Conservation (phyloP, 2,797 vertebrate species). For the Prunella strophiata region DNA sequence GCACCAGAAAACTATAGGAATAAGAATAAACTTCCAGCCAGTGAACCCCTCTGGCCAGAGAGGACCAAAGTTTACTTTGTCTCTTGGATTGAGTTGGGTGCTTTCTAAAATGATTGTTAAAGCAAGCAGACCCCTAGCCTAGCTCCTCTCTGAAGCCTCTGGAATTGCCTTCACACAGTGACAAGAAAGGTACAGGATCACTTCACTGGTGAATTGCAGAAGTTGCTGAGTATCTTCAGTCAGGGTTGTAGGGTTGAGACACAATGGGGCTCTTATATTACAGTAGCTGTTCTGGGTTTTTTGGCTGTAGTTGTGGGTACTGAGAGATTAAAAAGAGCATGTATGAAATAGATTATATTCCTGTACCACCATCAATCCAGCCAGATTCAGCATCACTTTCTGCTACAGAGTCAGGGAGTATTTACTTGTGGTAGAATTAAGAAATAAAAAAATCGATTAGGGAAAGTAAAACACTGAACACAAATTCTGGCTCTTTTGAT, state of each 20-base stretch:
- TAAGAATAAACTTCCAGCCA: background rate
- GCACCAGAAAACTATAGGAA: background rate
- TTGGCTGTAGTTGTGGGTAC: background rate
- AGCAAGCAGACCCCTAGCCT: background rate
- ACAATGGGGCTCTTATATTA: background rate
- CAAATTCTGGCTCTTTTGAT: constrained; percentile 33
- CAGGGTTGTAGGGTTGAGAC: background rate
- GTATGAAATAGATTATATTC: background rate
- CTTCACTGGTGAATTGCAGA: background rate
- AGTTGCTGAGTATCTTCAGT: background rate
- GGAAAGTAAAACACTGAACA: background rate
- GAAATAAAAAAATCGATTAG: constrained; percentile 14
- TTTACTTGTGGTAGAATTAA: background rate
- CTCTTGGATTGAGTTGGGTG: background rate
- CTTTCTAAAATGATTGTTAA: background rate
- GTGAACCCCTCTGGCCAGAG: background rate
- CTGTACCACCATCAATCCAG: background rate
- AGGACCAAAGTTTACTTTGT: background rate
- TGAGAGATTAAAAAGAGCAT: background rate
- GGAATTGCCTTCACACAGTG: background rate
- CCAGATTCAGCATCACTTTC: background rate
- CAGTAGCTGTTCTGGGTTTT: background rate
- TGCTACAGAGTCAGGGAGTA: background rate
- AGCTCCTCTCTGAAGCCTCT: background rate
- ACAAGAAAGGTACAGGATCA: background rate